Percentiles rank a stretch among this genome's conserved stretches.
Evolutionary conservation across 2,888 invertebrate genomes (phyloP).

Genomic region (Steromphala cineraria): DNA sequence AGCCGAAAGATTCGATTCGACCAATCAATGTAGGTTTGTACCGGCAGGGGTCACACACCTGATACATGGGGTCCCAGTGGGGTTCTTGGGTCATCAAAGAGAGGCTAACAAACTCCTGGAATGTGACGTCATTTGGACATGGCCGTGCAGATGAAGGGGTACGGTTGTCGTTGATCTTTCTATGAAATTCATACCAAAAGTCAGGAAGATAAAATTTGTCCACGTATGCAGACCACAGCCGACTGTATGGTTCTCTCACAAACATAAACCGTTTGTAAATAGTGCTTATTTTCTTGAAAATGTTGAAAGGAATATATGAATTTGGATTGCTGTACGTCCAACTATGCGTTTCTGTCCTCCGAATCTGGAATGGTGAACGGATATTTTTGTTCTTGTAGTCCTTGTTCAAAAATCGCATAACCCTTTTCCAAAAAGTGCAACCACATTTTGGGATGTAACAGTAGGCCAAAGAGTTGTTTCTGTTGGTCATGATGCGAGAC

Average conservation of each 20-base stretch:
- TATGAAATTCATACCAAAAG: neutral
- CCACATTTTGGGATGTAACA: conserved; percentile 3
- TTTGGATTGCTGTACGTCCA: neutral
- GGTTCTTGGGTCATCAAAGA: neutral
- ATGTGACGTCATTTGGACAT: neutral
- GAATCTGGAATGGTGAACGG: neutral
- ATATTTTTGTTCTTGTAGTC: neutral
- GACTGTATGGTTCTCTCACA: neutral
- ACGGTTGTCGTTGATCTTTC: neutral
- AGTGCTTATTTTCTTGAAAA: neutral
- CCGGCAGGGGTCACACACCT: neutral
- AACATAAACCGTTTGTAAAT: conserved; percentile 1
- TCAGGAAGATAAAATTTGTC: conserved; percentile 9
- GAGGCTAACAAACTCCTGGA: neutral
- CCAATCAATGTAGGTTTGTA: neutral
- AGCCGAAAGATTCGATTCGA: neutral
- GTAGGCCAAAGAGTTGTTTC: neutral
- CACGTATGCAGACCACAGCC: neutral
- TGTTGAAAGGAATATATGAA: neutral
- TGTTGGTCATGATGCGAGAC: neutral
- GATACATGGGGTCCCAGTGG: neutral
- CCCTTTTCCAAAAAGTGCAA: neutral
- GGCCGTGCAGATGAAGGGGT: neutral
- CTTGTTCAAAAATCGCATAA: neutral
- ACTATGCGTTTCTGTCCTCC: neutral